Evolutionary conservation across 1,140 invertebrate species (phyloP).

Genomic region (Brachionus koreanus): DNA sequence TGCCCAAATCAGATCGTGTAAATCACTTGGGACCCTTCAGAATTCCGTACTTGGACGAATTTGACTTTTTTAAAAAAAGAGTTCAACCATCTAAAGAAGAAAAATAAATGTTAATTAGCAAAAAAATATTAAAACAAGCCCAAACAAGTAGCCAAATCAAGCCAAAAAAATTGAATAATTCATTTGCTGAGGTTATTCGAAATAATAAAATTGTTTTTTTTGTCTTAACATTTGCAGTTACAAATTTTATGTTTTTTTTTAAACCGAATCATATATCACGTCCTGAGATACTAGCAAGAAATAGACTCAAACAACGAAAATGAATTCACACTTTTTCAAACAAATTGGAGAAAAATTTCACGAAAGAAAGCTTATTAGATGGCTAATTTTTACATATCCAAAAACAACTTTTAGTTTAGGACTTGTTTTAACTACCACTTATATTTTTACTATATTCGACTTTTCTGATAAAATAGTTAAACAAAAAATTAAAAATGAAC

Average conservation of each 20-base stretch:
- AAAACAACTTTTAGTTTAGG: conserved; percentile 17
- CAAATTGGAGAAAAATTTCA: conserved; percentile 8
- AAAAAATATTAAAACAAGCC: not conserved
- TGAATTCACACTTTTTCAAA: not conserved
- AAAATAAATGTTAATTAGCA: not conserved
- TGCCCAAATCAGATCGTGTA: conserved; percentile 23
- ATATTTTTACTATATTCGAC: not conserved
- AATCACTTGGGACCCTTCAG: conserved; percentile 12
- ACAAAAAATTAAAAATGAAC: not conserved
- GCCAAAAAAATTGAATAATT: not conserved
- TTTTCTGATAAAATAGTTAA: not conserved
- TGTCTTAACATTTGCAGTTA: not conserved
- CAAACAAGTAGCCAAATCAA: not conserved
- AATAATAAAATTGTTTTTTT: not conserved
- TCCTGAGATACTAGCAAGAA: conserved; percentile 13
- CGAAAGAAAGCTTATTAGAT: not conserved
- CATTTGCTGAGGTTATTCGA: not conserved
- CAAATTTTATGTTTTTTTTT: conserved; percentile 5
- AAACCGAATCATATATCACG: conserved; percentile 2
- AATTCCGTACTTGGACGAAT: conserved; percentile 41
- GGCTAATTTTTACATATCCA: conserved; percentile 1
- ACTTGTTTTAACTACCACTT: not conserved
- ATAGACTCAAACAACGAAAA: not conserved
- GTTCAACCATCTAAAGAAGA: not conserved
- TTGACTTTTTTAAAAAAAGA: conserved; percentile 37